Conservation (phyloP, 2,888 invertebrate species). For the Morpho achilles region DNA sequence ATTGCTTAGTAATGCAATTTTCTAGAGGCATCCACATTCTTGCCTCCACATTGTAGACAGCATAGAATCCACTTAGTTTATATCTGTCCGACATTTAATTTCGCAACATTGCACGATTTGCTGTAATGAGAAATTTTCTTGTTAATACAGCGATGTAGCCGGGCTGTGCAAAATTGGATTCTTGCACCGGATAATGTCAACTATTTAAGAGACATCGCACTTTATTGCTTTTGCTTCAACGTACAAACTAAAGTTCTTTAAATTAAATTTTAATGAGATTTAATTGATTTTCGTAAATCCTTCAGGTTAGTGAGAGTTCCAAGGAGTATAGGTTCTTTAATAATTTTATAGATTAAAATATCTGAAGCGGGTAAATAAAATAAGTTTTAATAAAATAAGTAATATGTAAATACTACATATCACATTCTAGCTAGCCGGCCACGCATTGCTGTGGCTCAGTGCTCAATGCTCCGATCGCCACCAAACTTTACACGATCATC, state of each 20-base stretch:
- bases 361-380: too few relatives aligned
- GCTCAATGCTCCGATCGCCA: too few relatives aligned
- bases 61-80: neutral
- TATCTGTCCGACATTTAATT: slow-evolving; percentile 2
- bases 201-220: slow-evolving; percentile 1
- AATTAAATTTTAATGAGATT: too few relatives aligned
- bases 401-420: too few relatives aligned
- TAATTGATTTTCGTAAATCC: too few relatives aligned
- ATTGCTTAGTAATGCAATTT: neutral
- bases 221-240: slow-evolving; percentile 1
- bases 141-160: slow-evolving; percentile 7
- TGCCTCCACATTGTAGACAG: slow-evolving; percentile 1
- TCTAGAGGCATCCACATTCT: neutral
- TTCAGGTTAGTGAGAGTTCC: too few relatives aligned
- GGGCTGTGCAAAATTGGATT: slow-evolving; percentile 7
- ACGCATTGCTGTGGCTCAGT: too few relatives aligned
- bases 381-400: too few relatives aligned
- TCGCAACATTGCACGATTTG: slow-evolving; percentile 1
- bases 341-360: too few relatives aligned
- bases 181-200: slow-evolving; percentile 10
- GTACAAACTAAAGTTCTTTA: neutral
- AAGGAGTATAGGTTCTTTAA: too few relatives aligned
- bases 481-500: too few relatives aligned
- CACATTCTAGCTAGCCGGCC: too few relatives aligned
- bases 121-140: slow-evolving; percentile 12